Base-by-base conservation (phyloP, 2,888 invertebrate genomes). In the Pterostichus niger region DNA sequence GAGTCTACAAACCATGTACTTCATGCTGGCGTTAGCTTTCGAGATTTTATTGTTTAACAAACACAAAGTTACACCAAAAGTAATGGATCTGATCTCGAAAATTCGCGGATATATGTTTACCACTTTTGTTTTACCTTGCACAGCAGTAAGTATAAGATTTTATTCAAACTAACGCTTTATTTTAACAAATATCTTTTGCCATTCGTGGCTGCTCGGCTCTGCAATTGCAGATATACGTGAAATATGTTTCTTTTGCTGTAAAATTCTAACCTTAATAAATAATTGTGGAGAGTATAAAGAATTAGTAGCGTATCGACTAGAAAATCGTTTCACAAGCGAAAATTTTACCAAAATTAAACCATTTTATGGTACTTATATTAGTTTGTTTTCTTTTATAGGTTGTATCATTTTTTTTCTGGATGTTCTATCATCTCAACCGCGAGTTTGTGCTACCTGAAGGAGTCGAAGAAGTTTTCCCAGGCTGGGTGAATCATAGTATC, bases 401-500 rank as follows among this genome's bases (percentile, higher is more conserved):
- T 40, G 88, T 89, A 0, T 81, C 86, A 2, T 54, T 85, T 6
- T 85, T 86, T 61, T 89, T 89, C 85, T 89, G 88, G 88, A 49
- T 82, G 0, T 61, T 88, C 33, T 88, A 86, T 83, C 82, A 83
- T 13, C 84, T 86, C 6, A 87, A 89, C 80, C 84, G 87, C 61
- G 87, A 88, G 68, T 85, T 87, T 52, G 85, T 89, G 1, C 86
- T 87, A 49, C 88, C 88, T 2, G 85, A 84, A 75, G 84, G 84
- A 24, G 46, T 87, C 3, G 88, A 88, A 78, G 83, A 79, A 17
- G 84, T 87, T 10, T 46, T 84, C 1, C 86, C 86, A 9, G 49
- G 35, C 1, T 89, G 88, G 88, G 54, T 88, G n/a, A 89, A 88
- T 84, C 89, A 89, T 76, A 85, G 86, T 13, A 85, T 88, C 44